These are phyloP conservation scores for Gymnarchus niloticus DNA, from an alignment of 2,113 vertebrate species.

Conservation along the genomic window DNA sequence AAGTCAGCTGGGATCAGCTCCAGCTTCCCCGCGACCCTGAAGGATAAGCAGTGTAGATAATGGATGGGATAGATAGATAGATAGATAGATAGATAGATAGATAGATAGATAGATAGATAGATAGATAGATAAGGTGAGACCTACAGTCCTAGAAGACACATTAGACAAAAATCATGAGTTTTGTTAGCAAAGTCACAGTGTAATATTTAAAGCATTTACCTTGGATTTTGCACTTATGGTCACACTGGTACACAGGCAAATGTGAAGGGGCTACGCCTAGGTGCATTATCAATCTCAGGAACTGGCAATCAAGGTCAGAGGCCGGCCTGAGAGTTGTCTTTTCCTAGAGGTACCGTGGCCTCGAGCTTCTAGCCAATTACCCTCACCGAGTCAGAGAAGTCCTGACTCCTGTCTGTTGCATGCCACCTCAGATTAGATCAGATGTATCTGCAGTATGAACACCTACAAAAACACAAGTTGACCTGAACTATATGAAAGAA, in stretches of 20 bases:
- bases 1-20: no score
- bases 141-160: not conserved
- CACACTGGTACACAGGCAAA: not conserved
- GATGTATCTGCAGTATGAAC: not conserved
- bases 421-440: slow-evolving; percentile 1
- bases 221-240: not conserved
- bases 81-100: no score
- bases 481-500: slow-evolving; percentile 13
- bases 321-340: not conserved
- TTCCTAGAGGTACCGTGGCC: no score
- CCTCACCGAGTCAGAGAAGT: not conserved
- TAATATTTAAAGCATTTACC: not conserved
- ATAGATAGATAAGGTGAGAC: no score
- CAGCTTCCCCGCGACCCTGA: no score
- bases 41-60: no score
- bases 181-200: not conserved
- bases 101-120: no score
- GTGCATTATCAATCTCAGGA: not conserved
- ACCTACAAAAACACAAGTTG: not conserved
- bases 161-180: not conserved
- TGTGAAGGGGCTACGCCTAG: not conserved
- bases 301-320: not conserved
- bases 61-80: no score
- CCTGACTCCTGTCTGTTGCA: not conserved
- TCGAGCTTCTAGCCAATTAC: not conserved